phyloP scores from a whole-genome alignment of 2,797 vertebrate species.

The Cryptoblepharus egeriae region DNA sequence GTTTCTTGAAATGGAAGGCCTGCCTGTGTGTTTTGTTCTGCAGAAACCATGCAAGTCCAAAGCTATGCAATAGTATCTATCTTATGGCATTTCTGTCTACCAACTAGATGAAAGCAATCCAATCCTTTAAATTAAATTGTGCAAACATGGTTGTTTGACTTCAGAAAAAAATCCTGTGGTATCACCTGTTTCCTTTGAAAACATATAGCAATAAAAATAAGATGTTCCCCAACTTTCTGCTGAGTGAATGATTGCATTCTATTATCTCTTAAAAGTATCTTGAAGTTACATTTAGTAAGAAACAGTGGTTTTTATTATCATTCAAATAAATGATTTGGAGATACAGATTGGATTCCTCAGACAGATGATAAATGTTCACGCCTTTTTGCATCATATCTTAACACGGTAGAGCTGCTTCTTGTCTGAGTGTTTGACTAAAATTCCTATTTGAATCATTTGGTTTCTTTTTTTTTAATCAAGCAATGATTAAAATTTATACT shows the following conservation, averaged over 20 bases:
- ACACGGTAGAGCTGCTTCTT: neutral
- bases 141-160: neutral
- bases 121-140: neutral
- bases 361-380: slow-evolving; percentile 26
- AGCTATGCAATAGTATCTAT: neutral
- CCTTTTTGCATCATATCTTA: neutral
- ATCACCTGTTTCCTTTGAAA: neutral
- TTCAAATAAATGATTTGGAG: neutral
- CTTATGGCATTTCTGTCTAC: neutral
- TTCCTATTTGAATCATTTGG: slow-evolving; percentile 17
- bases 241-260: neutral
- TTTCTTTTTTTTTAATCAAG: slow-evolving; percentile 35
- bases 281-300: neutral
- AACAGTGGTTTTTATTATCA: neutral
- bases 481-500: slow-evolving; percentile 43
- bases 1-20: neutral
- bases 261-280: neutral
- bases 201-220: neutral
- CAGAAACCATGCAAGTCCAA: neutral
- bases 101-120: neutral
- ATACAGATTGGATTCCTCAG: neutral
- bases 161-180: too few relatives aligned
- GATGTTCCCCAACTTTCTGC: neutral
- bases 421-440: slow-evolving; percentile 31
- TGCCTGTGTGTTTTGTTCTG: neutral